Percentiles rank a stretch among this genome's conserved stretches.
phyloP scores from a whole-genome alignment of 2,888 invertebrate species.

The Entomobrya multifasciata region DNA sequence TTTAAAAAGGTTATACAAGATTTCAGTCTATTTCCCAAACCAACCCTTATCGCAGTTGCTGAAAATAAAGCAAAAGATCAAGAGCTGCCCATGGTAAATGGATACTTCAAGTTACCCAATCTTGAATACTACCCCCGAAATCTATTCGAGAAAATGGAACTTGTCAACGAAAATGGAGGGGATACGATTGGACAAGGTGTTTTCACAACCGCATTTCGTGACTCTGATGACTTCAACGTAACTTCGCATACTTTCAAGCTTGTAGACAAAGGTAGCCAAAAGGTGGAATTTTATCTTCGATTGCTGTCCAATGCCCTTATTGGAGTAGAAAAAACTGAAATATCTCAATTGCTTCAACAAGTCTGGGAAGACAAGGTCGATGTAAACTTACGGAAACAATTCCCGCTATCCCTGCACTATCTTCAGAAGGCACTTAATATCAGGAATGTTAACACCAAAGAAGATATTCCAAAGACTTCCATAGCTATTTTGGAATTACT shows the following conservation, averaged over 20 bases:
- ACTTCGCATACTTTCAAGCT: background rate
- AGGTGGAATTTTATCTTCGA: conserved; percentile 38
- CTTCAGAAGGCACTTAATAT: conserved; percentile 62
- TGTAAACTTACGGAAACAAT: conserved; percentile 2
- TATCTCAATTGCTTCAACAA: conserved; percentile 29
- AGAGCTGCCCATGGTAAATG: conserved; percentile 65
- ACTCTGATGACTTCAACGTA: conserved; percentile 62
- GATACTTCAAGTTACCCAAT: conserved; percentile 68
- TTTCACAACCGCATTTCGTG: conserved; percentile 51
- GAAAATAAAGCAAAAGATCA: conserved; percentile 67
- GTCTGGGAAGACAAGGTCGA: conserved; percentile 14
- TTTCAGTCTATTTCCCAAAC: conserved; percentile 58
- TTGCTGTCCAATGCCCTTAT: conserved; percentile 1
- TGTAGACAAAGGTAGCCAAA: background rate
- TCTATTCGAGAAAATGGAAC: conserved; percentile 67
- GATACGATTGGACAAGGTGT: conserved; percentile 67
- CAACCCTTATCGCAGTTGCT: conserved; percentile 61
- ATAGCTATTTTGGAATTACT: conserved; percentile 51
- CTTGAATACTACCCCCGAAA: conserved; percentile 69
- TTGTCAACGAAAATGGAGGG: conserved; percentile 25
- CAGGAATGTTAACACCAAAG: conserved; percentile 7
- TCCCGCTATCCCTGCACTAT: conserved; percentile 32
- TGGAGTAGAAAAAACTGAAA: conserved; percentile 31
- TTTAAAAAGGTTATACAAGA: conserved; percentile 60
- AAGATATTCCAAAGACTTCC: conserved; percentile 64